A percentile compares a stretch with the other conserved stretches of the same genome.
These are phyloP conservation scores for Elymnias hypermnestra DNA, from an alignment of 1,140 invertebrate genomes.

Conservation along the genomic window DNA sequence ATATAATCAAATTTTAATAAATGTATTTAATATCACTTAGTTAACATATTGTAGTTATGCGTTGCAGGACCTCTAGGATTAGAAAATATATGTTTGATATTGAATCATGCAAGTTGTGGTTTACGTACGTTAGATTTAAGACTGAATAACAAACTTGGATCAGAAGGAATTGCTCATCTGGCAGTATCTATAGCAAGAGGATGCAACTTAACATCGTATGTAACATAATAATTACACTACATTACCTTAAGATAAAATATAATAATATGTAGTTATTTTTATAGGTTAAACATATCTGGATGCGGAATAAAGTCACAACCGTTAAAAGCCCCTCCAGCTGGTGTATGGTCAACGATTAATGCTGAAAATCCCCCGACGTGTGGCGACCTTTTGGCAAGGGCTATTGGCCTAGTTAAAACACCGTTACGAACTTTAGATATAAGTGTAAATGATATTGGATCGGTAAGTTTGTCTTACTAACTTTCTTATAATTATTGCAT, in stretches of 20 bases:
- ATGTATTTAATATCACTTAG: neutral
- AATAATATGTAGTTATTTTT: neutral
- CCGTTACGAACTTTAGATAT: constrained; percentile 58
- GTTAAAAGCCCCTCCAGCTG: constrained; percentile 48
- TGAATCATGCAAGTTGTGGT: constrained; percentile 53
- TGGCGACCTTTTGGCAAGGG: constrained; percentile 61
- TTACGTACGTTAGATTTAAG: constrained; percentile 60
- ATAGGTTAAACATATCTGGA: constrained; percentile 62
- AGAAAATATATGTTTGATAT: constrained; percentile 57
- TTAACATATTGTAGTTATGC: too few species aligned
- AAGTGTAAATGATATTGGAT: constrained; percentile 66
- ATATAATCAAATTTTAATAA: neutral
- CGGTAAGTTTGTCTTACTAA: constrained; percentile 34
- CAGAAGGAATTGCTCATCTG: constrained; percentile 60
- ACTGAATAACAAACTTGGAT: constrained; percentile 62
- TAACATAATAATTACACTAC: constrained; percentile 5
- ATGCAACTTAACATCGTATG: constrained; percentile 62
- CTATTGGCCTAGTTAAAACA: constrained; percentile 63
- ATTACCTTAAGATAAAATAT: neutral
- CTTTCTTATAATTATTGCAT: neutral
- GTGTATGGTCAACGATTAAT: constrained; percentile 61
- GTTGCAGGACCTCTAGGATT: constrained; percentile 48
- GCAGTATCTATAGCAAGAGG: constrained; percentile 66
- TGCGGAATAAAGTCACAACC: constrained; percentile 58
- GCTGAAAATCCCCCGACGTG: constrained; percentile 64